Percentiles rank a stretch among this genome's conserved stretches.
These are phyloP conservation scores for Mobula hypostoma DNA, from an alignment of 2,113 vertebrate species.

Conservation along the genomic window DNA sequence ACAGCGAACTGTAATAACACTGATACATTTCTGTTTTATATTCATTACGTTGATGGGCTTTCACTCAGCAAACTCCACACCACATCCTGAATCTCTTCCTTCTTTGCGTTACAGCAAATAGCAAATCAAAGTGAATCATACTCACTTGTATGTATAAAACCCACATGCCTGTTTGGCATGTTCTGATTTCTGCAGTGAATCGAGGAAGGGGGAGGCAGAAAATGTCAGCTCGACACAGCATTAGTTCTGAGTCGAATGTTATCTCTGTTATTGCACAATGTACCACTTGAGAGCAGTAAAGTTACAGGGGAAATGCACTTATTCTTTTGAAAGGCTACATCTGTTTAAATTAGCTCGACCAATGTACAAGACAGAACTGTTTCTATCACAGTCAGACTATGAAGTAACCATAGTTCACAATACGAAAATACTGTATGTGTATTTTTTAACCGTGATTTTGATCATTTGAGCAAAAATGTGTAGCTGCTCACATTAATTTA, in stretches of 20 bases:
- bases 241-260: background rate
- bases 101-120: background rate
- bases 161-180: background rate
- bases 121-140: background rate
- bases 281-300: constrained; percentile 30
- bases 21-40: background rate
- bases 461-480: background rate
- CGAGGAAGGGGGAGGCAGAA: background rate
- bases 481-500: constrained; percentile 1
- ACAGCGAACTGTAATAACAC: background rate
- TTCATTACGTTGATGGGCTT: background rate
- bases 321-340: background rate
- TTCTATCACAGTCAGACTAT: constrained; percentile 3
- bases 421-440: background rate
- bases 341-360: background rate
- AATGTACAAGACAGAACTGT: background rate
- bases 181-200: background rate
- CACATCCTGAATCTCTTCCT: background rate
- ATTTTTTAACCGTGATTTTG: background rate
- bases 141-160: background rate
- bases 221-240: background rate
- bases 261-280: background rate
- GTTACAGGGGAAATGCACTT: constrained; percentile 19
- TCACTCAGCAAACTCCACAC: background rate
- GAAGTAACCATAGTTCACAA: background rate